These are phyloP conservation scores for Drosophila robusta DNA, from an alignment of 2,888 invertebrate genomes.

Conservation along the genomic window DNA sequence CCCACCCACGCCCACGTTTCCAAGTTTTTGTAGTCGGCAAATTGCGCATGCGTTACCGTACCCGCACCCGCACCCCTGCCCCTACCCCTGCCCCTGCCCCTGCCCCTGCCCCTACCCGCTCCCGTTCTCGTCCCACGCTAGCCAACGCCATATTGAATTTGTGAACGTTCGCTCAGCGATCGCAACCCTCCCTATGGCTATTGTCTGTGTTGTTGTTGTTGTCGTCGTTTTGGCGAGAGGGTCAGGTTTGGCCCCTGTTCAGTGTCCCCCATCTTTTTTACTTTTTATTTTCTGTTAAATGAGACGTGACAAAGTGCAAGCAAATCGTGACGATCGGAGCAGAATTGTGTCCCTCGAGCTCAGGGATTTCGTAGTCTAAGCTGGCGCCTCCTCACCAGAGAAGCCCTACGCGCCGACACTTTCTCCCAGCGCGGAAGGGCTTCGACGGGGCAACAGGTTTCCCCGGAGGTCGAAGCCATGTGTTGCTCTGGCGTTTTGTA, in stretches of 20 bases:
- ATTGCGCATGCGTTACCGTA: slow-evolving; percentile 72
- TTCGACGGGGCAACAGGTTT: slow-evolving; percentile 68
- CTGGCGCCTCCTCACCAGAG: slow-evolving; percentile 55
- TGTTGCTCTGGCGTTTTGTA: slow-evolving; percentile 51
- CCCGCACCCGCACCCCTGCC: slow-evolving; percentile 2
- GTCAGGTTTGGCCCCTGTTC: slow-evolving; percentile 40
- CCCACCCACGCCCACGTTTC: slow-evolving; percentile 66
- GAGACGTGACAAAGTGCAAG: slow-evolving; percentile 71
- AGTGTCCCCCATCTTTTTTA: slow-evolving; percentile 14
- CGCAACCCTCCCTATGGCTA: slow-evolving; percentile 44
- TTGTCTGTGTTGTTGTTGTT: slow-evolving; percentile 12
- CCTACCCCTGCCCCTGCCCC: not conserved
- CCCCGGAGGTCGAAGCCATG: slow-evolving; percentile 60
- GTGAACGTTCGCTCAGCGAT: slow-evolving; percentile 41
- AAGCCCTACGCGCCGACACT: slow-evolving; percentile 66
- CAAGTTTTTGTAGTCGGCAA: slow-evolving; percentile 42
- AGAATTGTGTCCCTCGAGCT: slow-evolving; percentile 1
- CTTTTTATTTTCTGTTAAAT: slow-evolving; percentile 54
- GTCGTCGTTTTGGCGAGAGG: slow-evolving; percentile 30
- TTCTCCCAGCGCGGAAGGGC: slow-evolving; percentile 63
- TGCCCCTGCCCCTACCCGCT: not conserved
- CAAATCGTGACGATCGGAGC: slow-evolving; percentile 40
- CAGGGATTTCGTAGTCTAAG: slow-evolving; percentile 25
- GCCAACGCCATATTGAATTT: slow-evolving; percentile 52
- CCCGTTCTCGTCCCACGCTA: slow-evolving; percentile 50